A percentile compares a stretch with the other conserved stretches of the same genome.
phyloP scores from a whole-genome alignment of 2,113 vertebrate genomes.

The Datnioides undecimradiatus region DNA sequence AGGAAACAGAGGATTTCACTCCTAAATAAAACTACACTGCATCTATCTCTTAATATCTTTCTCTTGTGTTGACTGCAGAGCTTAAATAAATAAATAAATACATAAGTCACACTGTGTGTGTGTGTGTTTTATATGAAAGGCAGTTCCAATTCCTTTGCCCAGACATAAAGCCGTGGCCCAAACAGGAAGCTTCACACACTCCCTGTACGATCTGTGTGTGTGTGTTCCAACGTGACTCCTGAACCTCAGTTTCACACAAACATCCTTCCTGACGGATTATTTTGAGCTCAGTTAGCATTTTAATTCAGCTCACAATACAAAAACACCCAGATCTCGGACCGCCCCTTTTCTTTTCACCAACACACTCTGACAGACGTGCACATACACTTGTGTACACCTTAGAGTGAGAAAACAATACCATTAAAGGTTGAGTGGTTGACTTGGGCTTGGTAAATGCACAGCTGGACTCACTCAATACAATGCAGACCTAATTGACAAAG shows the following conservation, averaged over 20 bases:
- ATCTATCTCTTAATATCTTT: not conserved
- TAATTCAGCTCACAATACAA: slow-evolving; percentile 42
- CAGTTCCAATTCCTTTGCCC: slow-evolving; percentile 51
- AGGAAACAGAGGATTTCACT: slow-evolving; percentile 3
- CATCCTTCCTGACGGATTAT: slow-evolving; percentile 82
- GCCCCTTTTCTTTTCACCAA: not conserved
- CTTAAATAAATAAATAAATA: no score
- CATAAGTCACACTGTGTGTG: not conserved
- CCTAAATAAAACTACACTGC: not conserved
- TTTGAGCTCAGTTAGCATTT: slow-evolving; percentile 69
- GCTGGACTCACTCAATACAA: slow-evolving; percentile 55
- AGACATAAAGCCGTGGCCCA: slow-evolving; percentile 51
- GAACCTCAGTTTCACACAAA: slow-evolving; percentile 74
- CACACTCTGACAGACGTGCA: slow-evolving; percentile 30
- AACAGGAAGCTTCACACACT: slow-evolving; percentile 73
- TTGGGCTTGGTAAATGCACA: slow-evolving; percentile 34
- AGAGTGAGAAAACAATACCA: not conserved
- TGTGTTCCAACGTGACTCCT: slow-evolving; percentile 55
- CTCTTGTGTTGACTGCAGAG: slow-evolving; percentile 23
- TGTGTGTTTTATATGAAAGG: slow-evolving; percentile 16
- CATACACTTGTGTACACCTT: slow-evolving; percentile 11
- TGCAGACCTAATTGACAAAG: slow-evolving; percentile 49
- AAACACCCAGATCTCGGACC: slow-evolving; percentile 1
- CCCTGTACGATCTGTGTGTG: slow-evolving; percentile 53
- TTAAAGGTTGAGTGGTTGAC: slow-evolving; percentile 31